Percentiles rank a stretch among this genome's conserved stretches.
Conservation (phyloP, 2,113 vertebrate genomes). For the Microcebus lehilahytsara region DNA sequence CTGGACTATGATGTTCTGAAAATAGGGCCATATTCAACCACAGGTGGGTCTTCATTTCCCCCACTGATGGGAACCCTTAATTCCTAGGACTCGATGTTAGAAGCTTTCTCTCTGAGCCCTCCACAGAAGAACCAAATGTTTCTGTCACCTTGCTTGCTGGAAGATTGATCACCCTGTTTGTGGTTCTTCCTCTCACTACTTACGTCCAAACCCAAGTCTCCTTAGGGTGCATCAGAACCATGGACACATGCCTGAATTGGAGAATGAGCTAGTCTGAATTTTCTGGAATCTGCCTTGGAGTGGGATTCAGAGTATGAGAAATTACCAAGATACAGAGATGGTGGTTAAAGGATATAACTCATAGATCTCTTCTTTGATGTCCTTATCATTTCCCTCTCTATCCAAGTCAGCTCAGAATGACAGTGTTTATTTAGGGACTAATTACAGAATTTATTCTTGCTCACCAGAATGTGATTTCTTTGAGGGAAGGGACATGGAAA, state of each 20-base stretch:
- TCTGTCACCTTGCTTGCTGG: neutral
- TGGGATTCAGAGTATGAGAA: neutral
- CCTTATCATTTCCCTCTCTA: neutral
- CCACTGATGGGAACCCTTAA: neutral
- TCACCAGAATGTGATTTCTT: neutral
- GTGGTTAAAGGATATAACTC: neutral
- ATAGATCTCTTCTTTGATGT: neutral
- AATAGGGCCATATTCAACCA: neutral
- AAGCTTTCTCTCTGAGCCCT: neutral
- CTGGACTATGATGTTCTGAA: neutral
- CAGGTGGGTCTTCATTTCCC: neutral
- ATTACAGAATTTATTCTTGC: neutral
- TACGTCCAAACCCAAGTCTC: neutral
- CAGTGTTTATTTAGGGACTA: neutral
- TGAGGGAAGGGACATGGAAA: neutral
- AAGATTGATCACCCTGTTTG: neutral
- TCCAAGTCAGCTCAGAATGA: neutral
- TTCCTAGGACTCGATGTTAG: neutral
- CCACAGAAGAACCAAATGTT: neutral
- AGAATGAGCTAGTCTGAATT: neutral
- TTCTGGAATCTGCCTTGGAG: neutral
- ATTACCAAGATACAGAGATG: neutral
- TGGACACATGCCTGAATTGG: neutral
- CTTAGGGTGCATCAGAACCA: neutral
- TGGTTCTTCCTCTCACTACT: neutral